These are phyloP conservation scores for Mythimna ferrago DNA, from an alignment of 2,888 invertebrate genomes.

Conservation along the genomic window DNA sequence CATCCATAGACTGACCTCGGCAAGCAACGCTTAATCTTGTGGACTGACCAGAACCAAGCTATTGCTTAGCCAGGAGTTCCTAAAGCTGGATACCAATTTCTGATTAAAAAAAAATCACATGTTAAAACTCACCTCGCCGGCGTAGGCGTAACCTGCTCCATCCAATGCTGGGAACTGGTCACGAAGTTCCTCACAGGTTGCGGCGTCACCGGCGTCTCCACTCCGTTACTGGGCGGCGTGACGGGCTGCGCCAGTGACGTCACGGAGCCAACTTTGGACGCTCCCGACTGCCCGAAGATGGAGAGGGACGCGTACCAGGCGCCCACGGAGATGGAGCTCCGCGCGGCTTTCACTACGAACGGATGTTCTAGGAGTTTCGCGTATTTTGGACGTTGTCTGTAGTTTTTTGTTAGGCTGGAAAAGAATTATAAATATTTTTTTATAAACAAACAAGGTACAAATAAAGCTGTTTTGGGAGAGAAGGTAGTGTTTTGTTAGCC, in stretches of 20 bases:
- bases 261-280: conserved; percentile 75
- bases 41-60: too few relatives aligned
- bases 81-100: too few relatives aligned
- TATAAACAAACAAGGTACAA: neutral
- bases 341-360: conserved; percentile 96
- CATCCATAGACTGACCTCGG: too few relatives aligned
- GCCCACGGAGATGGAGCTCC: conserved; percentile 93
- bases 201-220: conserved; percentile 77
- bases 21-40: too few relatives aligned
- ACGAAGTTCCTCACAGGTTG: conserved; percentile 86
- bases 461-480: neutral
- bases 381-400: conserved; percentile 98
- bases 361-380: conserved; percentile 96
- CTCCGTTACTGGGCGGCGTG: conserved; percentile 66
- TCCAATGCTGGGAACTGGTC: conserved; percentile 82
- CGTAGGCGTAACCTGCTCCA: conserved; percentile 85
- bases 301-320: conserved; percentile 94
- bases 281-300: conserved; percentile 86
- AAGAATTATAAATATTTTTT: neutral
- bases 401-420: conserved; percentile 97
- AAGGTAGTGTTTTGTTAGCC: too few relatives aligned
- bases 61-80: too few relatives aligned
- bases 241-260: conserved; percentile 32
- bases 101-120: too few relatives aligned
- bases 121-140: conserved; percentile 76